phyloP scores from a whole-genome alignment of 2,888 invertebrate species.

The Cecidostiba fungosa region DNA sequence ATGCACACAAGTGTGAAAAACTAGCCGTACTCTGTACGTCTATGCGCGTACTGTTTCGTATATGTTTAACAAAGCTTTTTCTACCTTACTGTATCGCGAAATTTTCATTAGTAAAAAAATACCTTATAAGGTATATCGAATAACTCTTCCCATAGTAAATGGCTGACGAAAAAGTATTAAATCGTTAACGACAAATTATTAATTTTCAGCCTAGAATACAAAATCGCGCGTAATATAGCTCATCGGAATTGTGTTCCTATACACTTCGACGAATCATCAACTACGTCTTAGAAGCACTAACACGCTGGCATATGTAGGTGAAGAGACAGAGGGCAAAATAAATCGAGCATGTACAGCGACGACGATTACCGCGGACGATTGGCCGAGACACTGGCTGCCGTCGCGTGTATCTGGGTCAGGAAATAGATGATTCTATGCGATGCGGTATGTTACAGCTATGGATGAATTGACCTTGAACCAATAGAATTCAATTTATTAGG shows the following conservation, averaged over 20 bases:
- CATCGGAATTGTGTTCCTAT: neutral
- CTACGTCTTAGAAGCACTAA: neutral
- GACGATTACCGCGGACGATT: constrained; percentile 46
- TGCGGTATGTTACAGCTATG: neutral
- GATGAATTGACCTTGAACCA: constrained; percentile 22
- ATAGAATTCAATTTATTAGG: constrained; percentile 26
- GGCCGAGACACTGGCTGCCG: constrained; percentile 30
- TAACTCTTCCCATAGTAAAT: too few relatives aligned
- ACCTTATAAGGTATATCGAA: too few relatives aligned
- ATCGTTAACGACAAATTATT: neutral
- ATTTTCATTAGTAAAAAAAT: too few relatives aligned
- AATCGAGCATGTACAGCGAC: constrained; percentile 35
- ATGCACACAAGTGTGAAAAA: too few relatives aligned
- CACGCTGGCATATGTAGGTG: neutral
- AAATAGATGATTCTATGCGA: constrained; percentile 35
- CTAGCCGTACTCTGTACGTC: too few relatives aligned
- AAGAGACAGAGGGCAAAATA: constrained; percentile 31
- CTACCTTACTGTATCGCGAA: too few relatives aligned
- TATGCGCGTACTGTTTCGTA: too few relatives aligned
- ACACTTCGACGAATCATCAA: neutral
- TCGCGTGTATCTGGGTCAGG: constrained; percentile 37
- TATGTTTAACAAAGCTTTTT: too few relatives aligned
- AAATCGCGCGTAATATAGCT: neutral
- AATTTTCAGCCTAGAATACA: neutral
- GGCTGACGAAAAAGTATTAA: too few relatives aligned